Evolutionary conservation across 2,113 vertebrate species (phyloP).

Genomic region (Holacanthus passer): DNA sequence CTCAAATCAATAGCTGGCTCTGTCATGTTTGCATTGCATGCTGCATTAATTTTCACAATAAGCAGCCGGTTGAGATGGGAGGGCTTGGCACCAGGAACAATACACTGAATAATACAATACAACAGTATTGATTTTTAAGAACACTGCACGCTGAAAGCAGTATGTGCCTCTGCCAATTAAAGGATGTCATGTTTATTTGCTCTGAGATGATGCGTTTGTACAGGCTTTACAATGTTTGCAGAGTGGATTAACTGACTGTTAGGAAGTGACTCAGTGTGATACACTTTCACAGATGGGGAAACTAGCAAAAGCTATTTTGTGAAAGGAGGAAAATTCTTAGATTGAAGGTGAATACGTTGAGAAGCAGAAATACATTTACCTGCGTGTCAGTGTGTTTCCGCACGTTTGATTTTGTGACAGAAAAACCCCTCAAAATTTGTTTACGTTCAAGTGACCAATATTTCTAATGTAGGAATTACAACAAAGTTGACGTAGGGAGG

Average conservation of each 20-base stretch:
- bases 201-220: conserved; percentile 38
- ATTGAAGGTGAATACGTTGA: not conserved
- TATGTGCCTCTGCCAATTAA: conserved; percentile 35
- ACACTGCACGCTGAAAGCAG: conserved; percentile 10
- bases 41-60: conserved; percentile 60
- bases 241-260: conserved; percentile 37
- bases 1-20: conserved; percentile 57
- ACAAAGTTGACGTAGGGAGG: not conserved
- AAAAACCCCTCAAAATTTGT: no score
- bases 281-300: not conserved
- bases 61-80: conserved; percentile 37
- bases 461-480: not conserved
- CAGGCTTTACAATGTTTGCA: conserved; percentile 38
- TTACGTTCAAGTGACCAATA: not conserved
- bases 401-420: not conserved
- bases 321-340: not conserved
- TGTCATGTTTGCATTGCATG: conserved; percentile 62
- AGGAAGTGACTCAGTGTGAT: not conserved
- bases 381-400: not conserved
- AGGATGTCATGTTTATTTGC: conserved; percentile 47
- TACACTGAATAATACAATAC: conserved; percentile 59
- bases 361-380: not conserved
- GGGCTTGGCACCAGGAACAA: conserved; percentile 46
- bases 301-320: not conserved
- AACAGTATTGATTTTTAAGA: conserved; percentile 55